Conservation (phyloP, 2,113 vertebrate genomes). For the Eclectus roratus region DNA sequence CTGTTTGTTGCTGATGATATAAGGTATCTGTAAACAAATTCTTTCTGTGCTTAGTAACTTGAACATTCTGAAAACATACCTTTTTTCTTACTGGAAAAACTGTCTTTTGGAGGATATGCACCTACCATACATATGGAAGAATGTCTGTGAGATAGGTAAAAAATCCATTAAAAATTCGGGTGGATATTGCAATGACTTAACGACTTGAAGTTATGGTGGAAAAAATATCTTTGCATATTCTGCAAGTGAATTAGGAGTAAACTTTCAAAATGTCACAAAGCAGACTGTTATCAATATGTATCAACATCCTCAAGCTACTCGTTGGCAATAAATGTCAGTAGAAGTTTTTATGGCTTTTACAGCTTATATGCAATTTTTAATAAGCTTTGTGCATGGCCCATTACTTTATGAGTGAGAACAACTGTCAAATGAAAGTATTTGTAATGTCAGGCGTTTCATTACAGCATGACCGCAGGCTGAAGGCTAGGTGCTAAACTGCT, state of each 20-base stretch:
- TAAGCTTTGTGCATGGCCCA: conserved; percentile 51
- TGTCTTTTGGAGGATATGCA: background rate
- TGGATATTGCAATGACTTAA: background rate
- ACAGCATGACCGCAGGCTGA: conserved; percentile 69
- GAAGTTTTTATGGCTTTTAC: conserved; percentile 71
- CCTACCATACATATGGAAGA: background rate
- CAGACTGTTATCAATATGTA: conserved; percentile 75
- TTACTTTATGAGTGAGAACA: conserved; percentile 66
- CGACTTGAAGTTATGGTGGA: background rate
- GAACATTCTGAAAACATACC: background rate
- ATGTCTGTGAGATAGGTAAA: background rate
- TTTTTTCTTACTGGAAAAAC: background rate
- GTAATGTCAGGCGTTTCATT: conserved; percentile 75
- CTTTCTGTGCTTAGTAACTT: background rate
- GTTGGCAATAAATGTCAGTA: conserved; percentile 72
- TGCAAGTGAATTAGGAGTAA: conserved; percentile 69
- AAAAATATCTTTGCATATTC: conserved; percentile 54
- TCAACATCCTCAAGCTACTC: conserved; percentile 73
- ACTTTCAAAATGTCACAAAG: conserved; percentile 76
- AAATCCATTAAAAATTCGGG: background rate
- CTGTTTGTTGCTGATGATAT: background rate
- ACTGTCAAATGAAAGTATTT: conserved; percentile 70
- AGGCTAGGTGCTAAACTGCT: conserved; percentile 53
- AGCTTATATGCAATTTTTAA: conserved; percentile 71
- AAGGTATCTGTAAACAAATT: background rate